Base-by-base conservation (phyloP, 2,797 vertebrate genomes). In the Coregonus sp. region DNA sequence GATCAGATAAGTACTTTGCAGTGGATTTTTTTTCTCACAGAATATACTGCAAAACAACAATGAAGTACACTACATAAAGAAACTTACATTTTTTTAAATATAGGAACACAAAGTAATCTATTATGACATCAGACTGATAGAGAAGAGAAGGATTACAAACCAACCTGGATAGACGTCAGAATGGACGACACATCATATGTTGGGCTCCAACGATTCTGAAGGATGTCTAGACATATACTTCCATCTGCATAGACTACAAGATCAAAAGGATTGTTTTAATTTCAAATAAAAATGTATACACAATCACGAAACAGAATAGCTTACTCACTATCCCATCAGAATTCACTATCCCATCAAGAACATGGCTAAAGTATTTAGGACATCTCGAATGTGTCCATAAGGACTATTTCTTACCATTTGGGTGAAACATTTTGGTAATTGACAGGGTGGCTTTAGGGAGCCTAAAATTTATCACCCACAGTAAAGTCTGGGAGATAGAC, bases 391-490 rank as follows among this genome's bases (percentile, higher is more conserved):
- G 59, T 63, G 51, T 31, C 47, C 29, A 50, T 18, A 25, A 4
- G 40, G 20, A 67, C 65, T 2, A 29, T 54, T 54, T 88, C 95
- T 96, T 90, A 99, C 98, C 98, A 92, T 99, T 99, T 72, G 98
- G 98, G 94, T 99, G 98, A 92, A 99, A 99, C 98, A 99, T 99
- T 96, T 97, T 98, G 90, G n/a, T n/a, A n/a, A n/a, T n/a, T n/a
- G n/a, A n/a, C n/a, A n/a, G n/a, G n/a, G n/a, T n/a, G n/a, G n/a
- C n/a, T n/a, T n/a, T n/a, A n/a, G n/a, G n/a, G n/a, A n/a, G n/a
- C n/a, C n/a, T n/a, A n/a, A n/a, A n/a, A n/a, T n/a, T n/a, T n/a
- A n/a, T n/a, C n/a, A n/a, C n/a, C n/a, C n/a, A n/a, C n/a, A n/a
- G n/a, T n/a, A n/a, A n/a, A n/a, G n/a, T n/a, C n/a, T n/a, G n/a